Evolutionary conservation across 2,888 invertebrate species (phyloP).

Genomic region (Panzeria rudis): DNA sequence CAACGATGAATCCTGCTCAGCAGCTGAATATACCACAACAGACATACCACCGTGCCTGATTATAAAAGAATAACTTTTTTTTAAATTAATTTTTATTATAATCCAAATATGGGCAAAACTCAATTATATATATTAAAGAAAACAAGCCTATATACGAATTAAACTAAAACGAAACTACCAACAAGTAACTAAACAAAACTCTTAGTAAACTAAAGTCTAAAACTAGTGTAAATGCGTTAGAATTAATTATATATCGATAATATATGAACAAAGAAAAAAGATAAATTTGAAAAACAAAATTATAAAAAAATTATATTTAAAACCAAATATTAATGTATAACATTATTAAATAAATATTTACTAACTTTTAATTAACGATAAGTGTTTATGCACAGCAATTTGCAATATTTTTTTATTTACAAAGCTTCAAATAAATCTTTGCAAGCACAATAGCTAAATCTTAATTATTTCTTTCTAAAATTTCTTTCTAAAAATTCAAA

Average conservation of each 20-base stretch:
- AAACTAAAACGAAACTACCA: slow-evolving; percentile 26
- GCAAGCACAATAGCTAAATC: neutral
- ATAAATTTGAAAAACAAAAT: slow-evolving; percentile 24
- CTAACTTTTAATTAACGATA: slow-evolving; percentile 50
- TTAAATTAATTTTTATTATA: slow-evolving; percentile 6
- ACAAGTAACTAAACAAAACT: slow-evolving; percentile 14
- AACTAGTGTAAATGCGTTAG: slow-evolving; percentile 36
- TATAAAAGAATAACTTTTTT: slow-evolving; percentile 63
- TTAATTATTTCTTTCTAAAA: slow-evolving; percentile 1
- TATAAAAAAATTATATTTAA: neutral
- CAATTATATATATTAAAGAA: neutral
- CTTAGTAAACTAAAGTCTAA: slow-evolving; percentile 15
- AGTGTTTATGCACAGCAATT: neutral
- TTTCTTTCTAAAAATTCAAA: neutral
- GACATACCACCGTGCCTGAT: slow-evolving; percentile 70
- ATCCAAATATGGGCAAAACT: slow-evolving; percentile 8
- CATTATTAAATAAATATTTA: slow-evolving; percentile 45
- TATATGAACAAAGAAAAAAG: slow-evolving; percentile 13
- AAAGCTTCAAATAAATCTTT: slow-evolving; percentile 2
- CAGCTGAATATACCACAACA: slow-evolving; percentile 69
- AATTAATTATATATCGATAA: slow-evolving; percentile 43
- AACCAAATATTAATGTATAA: slow-evolving; percentile 70
- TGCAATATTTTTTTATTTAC: neutral
- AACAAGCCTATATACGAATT: slow-evolving; percentile 21
- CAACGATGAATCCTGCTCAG: slow-evolving; percentile 68